Evolutionary conservation across 1,140 invertebrate genomes (phyloP), one percentile per base, ranked within the genome.

Genomic region (Berghia stephanieae): DNA sequence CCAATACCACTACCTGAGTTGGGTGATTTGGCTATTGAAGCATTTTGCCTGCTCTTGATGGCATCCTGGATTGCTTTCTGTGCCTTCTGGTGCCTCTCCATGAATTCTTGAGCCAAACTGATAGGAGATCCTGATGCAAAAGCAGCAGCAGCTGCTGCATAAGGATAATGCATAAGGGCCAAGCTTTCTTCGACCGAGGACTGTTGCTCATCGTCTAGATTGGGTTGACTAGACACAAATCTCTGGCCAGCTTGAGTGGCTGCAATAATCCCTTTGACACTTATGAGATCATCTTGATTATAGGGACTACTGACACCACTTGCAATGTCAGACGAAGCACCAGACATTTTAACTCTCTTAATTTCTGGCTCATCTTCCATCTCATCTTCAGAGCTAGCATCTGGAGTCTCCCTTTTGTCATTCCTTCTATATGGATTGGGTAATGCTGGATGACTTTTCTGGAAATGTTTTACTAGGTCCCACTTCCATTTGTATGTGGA

Each of bases 391-490:
- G 74, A 77, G 70, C 18, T 67, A 10, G 66, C 70, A 43, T 68
- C 69, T 5, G 69, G 75, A 44, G 67, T 75, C 31, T 34, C 68
- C 43, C 77, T 77, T 21, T 80, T 76, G 75, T 88, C 86, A 49
- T 84, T 81, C 63, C 86, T 82, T 74, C 88, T 88, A 77, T 89
- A 89, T n/a, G 88, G 88, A 80, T 89, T 89, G 10, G 86, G 84
- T 31, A 89, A 84, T 24, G 82, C 81, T n/a, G 83, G 81, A 73
- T 89, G 88, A 69, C 85, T 85, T 66, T 88, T 87, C 67, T 89
- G 87, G 82, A 89, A 89, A 80, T 90, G 89, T 75, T 89, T 89
- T 18, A 87, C 87, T 44, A 90, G 80, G 77, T 89, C 87, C 88
- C 87, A 89, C 79, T 89, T 86, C 87, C 88, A 89, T 75, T 89